phyloP scores from a whole-genome alignment of 2,888 invertebrate genomes.

The Euproctis similis region DNA sequence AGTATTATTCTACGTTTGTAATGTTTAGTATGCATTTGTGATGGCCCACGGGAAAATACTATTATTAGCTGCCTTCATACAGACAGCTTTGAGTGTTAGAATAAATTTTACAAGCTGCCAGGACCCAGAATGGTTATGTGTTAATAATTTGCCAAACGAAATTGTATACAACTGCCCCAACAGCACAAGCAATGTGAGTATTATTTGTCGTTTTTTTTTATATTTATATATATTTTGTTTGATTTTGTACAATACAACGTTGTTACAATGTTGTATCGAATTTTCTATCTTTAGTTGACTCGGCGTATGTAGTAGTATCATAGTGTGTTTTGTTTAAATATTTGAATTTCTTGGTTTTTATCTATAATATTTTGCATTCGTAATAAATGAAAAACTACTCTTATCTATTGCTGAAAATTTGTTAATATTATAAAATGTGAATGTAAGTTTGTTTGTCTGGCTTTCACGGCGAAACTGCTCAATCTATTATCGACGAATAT shows the following conservation, averaged over 20 bases:
- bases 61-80: slow-evolving; percentile 19
- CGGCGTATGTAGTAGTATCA: too few relatives aligned
- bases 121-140: slow-evolving; percentile 60
- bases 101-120: slow-evolving; percentile 63
- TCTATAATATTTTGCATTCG: too few relatives aligned
- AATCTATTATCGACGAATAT: too few relatives aligned
- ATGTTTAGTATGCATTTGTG: slow-evolving; percentile 17
- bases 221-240: not conserved
- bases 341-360: too few relatives aligned
- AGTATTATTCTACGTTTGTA: too few relatives aligned
- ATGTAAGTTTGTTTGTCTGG: too few relatives aligned
- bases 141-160: slow-evolving; percentile 45
- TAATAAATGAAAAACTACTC: too few relatives aligned
- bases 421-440: too few relatives aligned
- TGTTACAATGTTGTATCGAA: too few relatives aligned
- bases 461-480: too few relatives aligned
- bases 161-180: slow-evolving; percentile 51
- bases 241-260: not conserved
- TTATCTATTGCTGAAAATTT: too few relatives aligned
- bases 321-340: too few relatives aligned
- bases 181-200: slow-evolving; percentile 51
- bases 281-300: not conserved
- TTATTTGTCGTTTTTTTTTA: slow-evolving; percentile 1
- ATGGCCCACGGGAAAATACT: slow-evolving; percentile 30
- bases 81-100: slow-evolving; percentile 36